Evolutionary conservation across 2,113 vertebrate species (phyloP).

Genomic region (Lasiurus borealis): DNA sequence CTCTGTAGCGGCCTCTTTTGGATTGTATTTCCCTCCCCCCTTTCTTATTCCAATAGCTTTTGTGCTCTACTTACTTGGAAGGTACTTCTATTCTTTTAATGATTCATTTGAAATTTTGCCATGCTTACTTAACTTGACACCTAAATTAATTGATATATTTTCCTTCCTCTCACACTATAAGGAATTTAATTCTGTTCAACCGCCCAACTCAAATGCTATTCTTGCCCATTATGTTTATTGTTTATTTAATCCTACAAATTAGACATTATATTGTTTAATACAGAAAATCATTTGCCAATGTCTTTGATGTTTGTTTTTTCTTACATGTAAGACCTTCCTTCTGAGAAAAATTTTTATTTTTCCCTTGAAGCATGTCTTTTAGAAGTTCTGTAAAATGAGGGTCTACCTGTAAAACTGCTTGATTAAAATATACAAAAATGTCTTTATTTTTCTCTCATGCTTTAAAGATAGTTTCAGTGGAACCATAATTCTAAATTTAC

Average conservation of each 20-base stretch:
- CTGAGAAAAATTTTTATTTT: neutral
- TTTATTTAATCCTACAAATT: constrained; percentile 24
- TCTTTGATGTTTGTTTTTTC: constrained; percentile 6
- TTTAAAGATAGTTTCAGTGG: constrained; percentile 11
- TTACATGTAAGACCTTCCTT: constrained; percentile 27
- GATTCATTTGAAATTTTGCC: neutral
- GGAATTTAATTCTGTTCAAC: constrained; percentile 7
- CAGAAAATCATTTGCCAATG: neutral
- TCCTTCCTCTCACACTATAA: neutral
- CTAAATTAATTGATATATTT: neutral
- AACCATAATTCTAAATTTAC: neutral
- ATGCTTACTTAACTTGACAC: neutral
- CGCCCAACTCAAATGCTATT: neutral
- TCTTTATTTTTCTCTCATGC: neutral
- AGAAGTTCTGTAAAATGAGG: constrained; percentile 44
- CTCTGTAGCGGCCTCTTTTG: neutral
- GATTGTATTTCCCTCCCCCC: too few species aligned
- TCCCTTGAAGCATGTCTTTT: constrained; percentile 2
- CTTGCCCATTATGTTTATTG: neutral
- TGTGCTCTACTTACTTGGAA: neutral
- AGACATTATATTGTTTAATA: constrained; percentile 9
- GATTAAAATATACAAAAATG: neutral
- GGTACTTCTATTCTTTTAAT: constrained; percentile 24
- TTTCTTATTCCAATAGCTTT: neutral
- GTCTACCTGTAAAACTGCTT: neutral